Base-by-base conservation (phyloP, 2,113 vertebrate species). In the Seriola quinqueradiata region DNA sequence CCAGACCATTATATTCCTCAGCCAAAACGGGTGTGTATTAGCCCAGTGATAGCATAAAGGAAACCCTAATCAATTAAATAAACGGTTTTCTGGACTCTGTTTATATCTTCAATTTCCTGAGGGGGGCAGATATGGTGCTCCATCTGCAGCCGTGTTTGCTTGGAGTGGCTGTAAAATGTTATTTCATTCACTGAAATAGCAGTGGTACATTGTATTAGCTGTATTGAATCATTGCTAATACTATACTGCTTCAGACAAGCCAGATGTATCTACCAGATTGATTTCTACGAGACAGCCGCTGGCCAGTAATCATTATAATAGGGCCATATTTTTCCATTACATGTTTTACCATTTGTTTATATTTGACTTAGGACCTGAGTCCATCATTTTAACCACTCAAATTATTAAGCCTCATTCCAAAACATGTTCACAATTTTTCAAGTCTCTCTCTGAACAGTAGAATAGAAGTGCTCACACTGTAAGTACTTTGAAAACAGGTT, bases 61-160 rank as follows among this genome's bases (percentile, higher is more conserved):
- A 79, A 78, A 25, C 68, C 57, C 11, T 75, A 72, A 86, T 86
- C 70, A 89, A 87, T 91, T 66, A 81, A 87, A 87, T 63, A 58
- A 82, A 83, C 28, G 1, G 0, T 74, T 72, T 82, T 46, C 60
- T 77, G 55, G 8, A 40, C n/a, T 70, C 36, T 78, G 77, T 83
- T 83, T 63, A 74, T 34, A 46, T 76, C 55, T 81, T 42, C 16
- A 75, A 65, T 85, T 83, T 82, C 84, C 82, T 66, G 70, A 44
- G 17, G 12, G 1, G 2, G n/a, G 13, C 28, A 2, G 72, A 85
- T 83, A 86, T 63, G 48, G 28, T 71, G 9, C 70, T 61, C 70
- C 38, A 54, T 78, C 36, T 55, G 66, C 70, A 40, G 57, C 11
- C 60, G 36, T 77, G 72, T 87, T 90, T 84, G 54, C 67, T 84